Percentiles rank a stretch among this genome's conserved stretches.
Evolutionary conservation across 2,797 vertebrate species (phyloP).

Genomic region (Phataginus tricuspis): DNA sequence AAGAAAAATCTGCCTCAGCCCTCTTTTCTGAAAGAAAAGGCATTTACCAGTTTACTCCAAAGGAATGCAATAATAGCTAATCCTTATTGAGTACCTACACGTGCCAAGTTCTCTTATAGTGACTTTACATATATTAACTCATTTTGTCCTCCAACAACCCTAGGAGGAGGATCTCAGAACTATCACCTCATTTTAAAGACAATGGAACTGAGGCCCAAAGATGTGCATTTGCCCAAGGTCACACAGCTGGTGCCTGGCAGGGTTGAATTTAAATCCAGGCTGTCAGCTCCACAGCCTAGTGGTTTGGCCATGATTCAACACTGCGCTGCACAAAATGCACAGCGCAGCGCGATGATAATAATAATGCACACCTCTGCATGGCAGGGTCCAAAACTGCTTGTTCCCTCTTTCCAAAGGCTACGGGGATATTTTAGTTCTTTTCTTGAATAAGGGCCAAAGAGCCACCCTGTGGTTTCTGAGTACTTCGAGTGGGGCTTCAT

Average conservation of each 20-base stretch:
- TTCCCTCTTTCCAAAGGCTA: neutral
- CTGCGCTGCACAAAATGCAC: neutral
- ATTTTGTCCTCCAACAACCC: neutral
- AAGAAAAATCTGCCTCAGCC: neutral
- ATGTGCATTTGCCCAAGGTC: neutral
- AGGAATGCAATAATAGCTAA: neutral
- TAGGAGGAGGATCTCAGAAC: neutral
- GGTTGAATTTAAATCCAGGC: neutral
- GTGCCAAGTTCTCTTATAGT: neutral
- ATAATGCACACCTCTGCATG: neutral
- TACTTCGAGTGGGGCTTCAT: neutral
- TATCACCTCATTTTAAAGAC: neutral
- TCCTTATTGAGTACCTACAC: neutral
- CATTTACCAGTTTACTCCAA: neutral
- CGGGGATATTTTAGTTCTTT: neutral
- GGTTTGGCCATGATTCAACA: neutral
- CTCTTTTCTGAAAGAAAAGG: slow-evolving; percentile 43
- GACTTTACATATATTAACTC: neutral
- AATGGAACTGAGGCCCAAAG: neutral
- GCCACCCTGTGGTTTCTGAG: neutral
- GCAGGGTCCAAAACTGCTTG: neutral
- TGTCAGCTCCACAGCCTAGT: neutral
- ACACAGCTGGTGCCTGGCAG: neutral
- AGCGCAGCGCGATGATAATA: neutral
- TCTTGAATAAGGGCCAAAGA: neutral